Percentiles rank a stretch among this genome's conserved stretches.
Evolutionary conservation across 1,140 invertebrate genomes (phyloP).

Genomic region (Rhopalosiphum padi): DNA sequence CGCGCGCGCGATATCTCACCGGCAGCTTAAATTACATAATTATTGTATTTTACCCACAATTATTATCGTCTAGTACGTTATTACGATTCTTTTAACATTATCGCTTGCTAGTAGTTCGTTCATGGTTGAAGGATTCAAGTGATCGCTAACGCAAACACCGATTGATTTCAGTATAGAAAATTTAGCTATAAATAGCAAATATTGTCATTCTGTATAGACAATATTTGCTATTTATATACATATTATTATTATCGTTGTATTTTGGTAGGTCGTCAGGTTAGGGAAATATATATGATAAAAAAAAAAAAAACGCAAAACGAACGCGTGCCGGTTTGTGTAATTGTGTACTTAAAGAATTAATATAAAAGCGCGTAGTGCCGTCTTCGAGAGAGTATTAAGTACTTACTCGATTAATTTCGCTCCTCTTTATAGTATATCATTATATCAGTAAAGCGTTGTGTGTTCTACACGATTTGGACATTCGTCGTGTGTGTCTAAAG

Average conservation of each 20-base stretch:
- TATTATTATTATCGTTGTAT: not conserved
- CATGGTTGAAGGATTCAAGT: too few relatives aligned
- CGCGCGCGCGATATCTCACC: too few relatives aligned
- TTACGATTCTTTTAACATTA: not conserved
- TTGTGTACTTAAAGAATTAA: not conserved
- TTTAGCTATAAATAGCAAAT: not conserved
- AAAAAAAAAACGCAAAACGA: not conserved
- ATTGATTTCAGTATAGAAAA: not conserved
- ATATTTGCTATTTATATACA: not conserved
- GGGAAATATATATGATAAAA: not conserved
- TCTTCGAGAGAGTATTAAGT: not conserved
- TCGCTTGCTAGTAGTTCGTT: not conserved
- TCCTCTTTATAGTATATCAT: not conserved
- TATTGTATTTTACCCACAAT: not conserved
- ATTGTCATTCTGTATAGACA: not conserved
- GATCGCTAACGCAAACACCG: too few relatives aligned
- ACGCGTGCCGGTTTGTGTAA: not conserved
- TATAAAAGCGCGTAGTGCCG: not conserved
- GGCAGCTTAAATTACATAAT: not conserved
- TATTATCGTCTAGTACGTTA: not conserved
- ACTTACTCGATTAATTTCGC: not conserved
- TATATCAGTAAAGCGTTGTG: not conserved
- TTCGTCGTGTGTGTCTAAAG: not conserved
- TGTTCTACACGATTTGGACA: not conserved
- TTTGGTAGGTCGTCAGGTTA: not conserved